Base-by-base conservation (phyloP, 2,888 invertebrate genomes). In the Rutpela maculata region DNA sequence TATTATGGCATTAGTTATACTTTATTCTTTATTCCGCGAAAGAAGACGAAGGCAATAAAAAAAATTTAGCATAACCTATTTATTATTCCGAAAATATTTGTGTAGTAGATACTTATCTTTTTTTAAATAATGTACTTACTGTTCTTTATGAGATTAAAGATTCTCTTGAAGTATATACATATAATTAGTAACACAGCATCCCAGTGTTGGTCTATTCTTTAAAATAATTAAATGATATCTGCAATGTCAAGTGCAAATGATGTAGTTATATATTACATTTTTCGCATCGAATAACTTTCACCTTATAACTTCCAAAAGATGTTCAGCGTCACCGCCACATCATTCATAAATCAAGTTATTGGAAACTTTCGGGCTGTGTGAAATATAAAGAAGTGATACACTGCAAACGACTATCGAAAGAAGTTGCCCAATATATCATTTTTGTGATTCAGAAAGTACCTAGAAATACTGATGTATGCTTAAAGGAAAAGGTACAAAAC, bases 311-410 rank as follows among this genome's bases (percentile, higher is more conserved):
- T 62, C 31, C 17, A 62, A 62, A 62, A 62, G 50, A 50, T 50
- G 50, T 50, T 50, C 17, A 17, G 10, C 31, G 17, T 62, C 62
- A 62, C 9, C 31, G n/a, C n/a, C 62, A 62, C 62, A 62, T 35
- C 62, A 31, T 31, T 35, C 35, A 62, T 62, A 62, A 62, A 62
- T 62, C 62, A 62, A 35, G 62, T 35, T 31, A 62, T 31, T 62
- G 62, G 26, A 17, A 62, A 35, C 31, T 35, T 62, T 15, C 17
- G 0, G 17, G 31, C 17, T 31, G 10, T 62, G 15, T n/a, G 12
- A 50, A 50, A 50, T n/a, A 50, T 50, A 15, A 50, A 50, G 15
- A 15, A n/a, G n/a, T 50, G 50, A 50, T n/a, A 50, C 15, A n/a
- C 50, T 50, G 50, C n/a, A 50, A 50, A 50, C 50, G 50, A 50